A percentile compares a stretch with the other conserved stretches of the same genome.
These are phyloP conservation scores for Asarcornis scutulata DNA, from an alignment of 2,113 vertebrate species.

Conservation along the genomic window DNA sequence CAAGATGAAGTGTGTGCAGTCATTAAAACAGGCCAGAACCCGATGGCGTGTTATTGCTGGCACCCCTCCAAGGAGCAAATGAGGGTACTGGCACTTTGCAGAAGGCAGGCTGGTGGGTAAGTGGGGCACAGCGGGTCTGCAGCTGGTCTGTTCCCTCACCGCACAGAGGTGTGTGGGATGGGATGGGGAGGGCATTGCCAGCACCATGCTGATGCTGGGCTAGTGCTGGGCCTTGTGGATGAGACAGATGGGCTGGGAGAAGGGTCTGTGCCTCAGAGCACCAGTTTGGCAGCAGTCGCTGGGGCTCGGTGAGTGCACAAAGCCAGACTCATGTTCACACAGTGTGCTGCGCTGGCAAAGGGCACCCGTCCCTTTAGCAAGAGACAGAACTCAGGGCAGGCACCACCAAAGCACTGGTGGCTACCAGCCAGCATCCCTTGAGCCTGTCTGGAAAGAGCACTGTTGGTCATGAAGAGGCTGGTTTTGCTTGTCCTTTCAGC, in stretches of 20 bases:
- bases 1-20: background rate
- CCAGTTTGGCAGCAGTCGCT: background rate
- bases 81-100: background rate
- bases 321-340: background rate
- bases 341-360: background rate
- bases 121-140: rapidly evolving
- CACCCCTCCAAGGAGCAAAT: background rate
- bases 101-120: background rate
- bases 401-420: background rate
- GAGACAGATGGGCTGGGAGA: conserved; percentile 15
- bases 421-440: background rate
- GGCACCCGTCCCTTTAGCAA: background rate
- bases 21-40: background rate
- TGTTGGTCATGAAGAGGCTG: background rate
- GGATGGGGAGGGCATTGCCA: background rate
- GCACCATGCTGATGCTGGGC: rapidly evolving
- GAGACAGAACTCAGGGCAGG: background rate
- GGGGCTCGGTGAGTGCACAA: background rate
- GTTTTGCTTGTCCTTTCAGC: background rate
- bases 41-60: background rate
- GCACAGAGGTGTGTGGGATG: background rate
- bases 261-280: rapidly evolving
- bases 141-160: background rate
- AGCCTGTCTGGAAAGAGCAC: background rate
- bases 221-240: background rate